Conservation (phyloP, 1,140 invertebrate species). For the Notospermus geniculatus region DNA sequence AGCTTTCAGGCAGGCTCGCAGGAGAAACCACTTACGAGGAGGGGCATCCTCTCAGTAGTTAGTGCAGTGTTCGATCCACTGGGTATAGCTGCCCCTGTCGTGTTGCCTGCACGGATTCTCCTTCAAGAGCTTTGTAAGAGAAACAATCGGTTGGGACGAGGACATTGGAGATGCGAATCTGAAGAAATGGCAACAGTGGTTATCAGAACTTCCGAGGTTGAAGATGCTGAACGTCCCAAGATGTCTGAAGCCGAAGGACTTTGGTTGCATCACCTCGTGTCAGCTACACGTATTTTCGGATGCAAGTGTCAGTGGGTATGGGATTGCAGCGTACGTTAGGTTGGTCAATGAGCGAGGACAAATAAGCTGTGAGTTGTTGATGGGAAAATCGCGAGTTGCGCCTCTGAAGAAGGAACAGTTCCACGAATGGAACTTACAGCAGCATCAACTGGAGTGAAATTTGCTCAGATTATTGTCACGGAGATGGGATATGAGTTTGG, state of each 20-base stretch:
- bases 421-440: conserved; percentile 17
- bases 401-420: conserved; percentile 10
- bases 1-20: neutral
- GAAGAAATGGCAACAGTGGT: conserved; percentile 12
- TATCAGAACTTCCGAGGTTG: neutral
- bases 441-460: conserved; percentile 1
- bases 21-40: neutral
- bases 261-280: neutral
- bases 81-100: conserved; percentile 15
- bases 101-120: conserved; percentile 12
- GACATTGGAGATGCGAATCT: neutral
- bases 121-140: conserved; percentile 16
- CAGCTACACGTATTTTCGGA: conserved; percentile 23
- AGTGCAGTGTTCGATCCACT: conserved; percentile 19
- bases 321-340: conserved; percentile 8
- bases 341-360: conserved; percentile 4
- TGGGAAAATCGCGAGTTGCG: conserved; percentile 15
- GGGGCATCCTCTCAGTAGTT: conserved; percentile 15
- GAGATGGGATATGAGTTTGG: conserved; percentile 6
- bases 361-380: conserved; percentile 2
- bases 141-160: conserved; percentile 20
- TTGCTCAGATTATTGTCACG: conserved; percentile 1
- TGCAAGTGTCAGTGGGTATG: conserved; percentile 16
- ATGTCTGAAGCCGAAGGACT: conserved; percentile 14
- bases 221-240: conserved; percentile 11